These are phyloP conservation scores for Ceramica pisi DNA, from an alignment of 2,888 invertebrate genomes.

Conservation along the genomic window DNA sequence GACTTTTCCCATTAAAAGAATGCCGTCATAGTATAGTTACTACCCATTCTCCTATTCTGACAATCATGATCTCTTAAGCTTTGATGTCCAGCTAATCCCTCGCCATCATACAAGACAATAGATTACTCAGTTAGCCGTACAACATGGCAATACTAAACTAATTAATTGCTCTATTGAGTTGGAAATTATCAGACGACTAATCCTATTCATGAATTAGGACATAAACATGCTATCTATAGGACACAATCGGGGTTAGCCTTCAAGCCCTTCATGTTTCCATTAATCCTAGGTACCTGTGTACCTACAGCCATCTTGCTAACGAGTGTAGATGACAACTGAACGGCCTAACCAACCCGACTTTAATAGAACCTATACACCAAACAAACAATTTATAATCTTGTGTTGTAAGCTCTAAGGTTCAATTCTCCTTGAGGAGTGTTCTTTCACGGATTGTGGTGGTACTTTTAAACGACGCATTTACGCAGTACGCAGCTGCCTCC, in stretches of 20 bases:
- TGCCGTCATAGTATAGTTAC: background rate
- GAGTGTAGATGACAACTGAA: conserved; percentile 57
- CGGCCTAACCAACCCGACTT: conserved; percentile 49
- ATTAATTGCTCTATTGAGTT: conserved; percentile 54
- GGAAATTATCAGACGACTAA: conserved; percentile 28
- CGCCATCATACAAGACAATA: conserved; percentile 22
- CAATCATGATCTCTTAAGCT: background rate
- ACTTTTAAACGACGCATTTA: conserved; percentile 69
- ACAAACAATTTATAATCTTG: conserved; percentile 25
- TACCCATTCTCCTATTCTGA: background rate
- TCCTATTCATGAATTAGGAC: conserved; percentile 28
- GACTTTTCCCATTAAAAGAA: background rate
- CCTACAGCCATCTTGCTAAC: conserved; percentile 39
- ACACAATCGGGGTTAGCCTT: background rate
- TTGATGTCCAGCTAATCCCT: background rate
- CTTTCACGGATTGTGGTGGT: conserved; percentile 32
- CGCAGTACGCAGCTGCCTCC: conserved; percentile 71
- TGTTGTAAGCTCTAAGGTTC: background rate
- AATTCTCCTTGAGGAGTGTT: background rate
- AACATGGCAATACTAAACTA: conserved; percentile 30
- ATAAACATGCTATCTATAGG: background rate
- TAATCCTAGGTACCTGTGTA: conserved; percentile 18
- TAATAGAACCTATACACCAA: conserved; percentile 7
- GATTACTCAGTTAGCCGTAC: conserved; percentile 13
- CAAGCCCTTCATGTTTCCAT: conserved; percentile 31